These are phyloP conservation scores for Microtus oregoni DNA, from an alignment of 2,113 vertebrate genomes.

Conservation along the genomic window DNA sequence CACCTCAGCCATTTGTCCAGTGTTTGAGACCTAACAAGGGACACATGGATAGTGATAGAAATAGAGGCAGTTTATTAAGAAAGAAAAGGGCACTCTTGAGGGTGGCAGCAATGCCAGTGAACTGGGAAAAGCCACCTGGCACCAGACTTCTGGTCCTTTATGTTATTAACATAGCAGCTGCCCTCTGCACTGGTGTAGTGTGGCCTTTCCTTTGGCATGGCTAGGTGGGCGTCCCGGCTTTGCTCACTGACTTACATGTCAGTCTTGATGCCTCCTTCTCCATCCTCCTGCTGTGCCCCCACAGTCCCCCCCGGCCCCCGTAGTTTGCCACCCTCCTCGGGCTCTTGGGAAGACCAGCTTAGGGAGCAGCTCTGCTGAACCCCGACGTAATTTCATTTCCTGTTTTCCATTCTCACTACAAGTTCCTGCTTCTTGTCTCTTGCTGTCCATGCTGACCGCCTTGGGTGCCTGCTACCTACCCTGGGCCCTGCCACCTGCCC, in stretches of 20 bases:
- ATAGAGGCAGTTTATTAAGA: conserved; percentile 11
- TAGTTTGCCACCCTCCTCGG: too few relatives aligned
- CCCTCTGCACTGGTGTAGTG: neutral
- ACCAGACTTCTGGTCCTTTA: neutral
- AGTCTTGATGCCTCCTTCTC: neutral
- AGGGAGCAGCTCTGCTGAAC: neutral
- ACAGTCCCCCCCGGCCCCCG: too few relatives aligned
- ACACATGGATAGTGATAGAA: neutral
- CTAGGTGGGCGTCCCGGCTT: neutral
- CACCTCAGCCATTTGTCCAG: neutral
- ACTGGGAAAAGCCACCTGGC: too few relatives aligned
- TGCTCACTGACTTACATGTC: neutral
- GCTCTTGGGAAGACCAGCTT: neutral
- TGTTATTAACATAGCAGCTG: neutral
- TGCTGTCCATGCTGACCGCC: neutral
- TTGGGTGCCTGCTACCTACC: neutral
- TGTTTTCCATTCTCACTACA: neutral
- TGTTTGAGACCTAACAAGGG: neutral
- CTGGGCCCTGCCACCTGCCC: neutral
- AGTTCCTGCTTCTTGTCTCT: neutral
- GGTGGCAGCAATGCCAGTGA: neutral
- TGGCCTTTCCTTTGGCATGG: neutral
- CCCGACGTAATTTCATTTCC: neutral
- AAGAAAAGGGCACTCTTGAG: neutral
- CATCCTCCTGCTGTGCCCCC: too few relatives aligned